A percentile compares a stretch with the other conserved stretches of the same genome.
phyloP scores from a whole-genome alignment of 92 coral and sea anemone genomes.

The Porites evermanni region DNA sequence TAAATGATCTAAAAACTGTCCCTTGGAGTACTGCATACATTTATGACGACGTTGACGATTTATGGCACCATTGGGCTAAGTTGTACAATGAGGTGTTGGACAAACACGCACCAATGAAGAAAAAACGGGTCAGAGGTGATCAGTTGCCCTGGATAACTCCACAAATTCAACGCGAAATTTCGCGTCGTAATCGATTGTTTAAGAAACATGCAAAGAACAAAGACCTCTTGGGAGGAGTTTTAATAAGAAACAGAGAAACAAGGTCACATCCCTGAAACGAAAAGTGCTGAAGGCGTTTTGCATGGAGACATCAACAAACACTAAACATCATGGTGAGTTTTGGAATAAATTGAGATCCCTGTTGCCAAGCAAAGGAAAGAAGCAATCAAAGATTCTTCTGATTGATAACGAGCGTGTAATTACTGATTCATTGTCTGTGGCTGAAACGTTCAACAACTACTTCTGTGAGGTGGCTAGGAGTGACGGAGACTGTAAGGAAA shows the following conservation, averaged over 20 bases:
- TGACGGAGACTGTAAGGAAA: too few species aligned
- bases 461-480: too few species aligned
- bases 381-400: constrained; percentile 47
- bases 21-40: constrained; percentile 69
- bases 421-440: constrained; percentile 23
- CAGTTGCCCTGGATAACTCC: constrained; percentile 81
- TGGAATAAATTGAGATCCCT: constrained; percentile 62
- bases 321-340: constrained; percentile 71
- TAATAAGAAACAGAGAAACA: constrained; percentile 50
- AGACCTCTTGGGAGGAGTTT: constrained; percentile 52
- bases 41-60: constrained; percentile 57
- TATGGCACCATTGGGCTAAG: constrained; percentile 69
- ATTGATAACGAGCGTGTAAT: constrained; percentile 47
- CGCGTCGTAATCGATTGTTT: too few species aligned
- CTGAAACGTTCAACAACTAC: too few species aligned
- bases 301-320: constrained; percentile 36
- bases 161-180: constrained; percentile 33
- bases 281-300: constrained; percentile 55
- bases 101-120: constrained; percentile 62
- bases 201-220: neutral
- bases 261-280: constrained; percentile 55
- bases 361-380: constrained; percentile 41
- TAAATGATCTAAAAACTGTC: constrained; percentile 49
- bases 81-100: constrained; percentile 63
- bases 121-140: constrained; percentile 55